Evolutionary conservation across 1,140 invertebrate genomes (phyloP).

Genomic region (Muscidifurax raptorellus): DNA sequence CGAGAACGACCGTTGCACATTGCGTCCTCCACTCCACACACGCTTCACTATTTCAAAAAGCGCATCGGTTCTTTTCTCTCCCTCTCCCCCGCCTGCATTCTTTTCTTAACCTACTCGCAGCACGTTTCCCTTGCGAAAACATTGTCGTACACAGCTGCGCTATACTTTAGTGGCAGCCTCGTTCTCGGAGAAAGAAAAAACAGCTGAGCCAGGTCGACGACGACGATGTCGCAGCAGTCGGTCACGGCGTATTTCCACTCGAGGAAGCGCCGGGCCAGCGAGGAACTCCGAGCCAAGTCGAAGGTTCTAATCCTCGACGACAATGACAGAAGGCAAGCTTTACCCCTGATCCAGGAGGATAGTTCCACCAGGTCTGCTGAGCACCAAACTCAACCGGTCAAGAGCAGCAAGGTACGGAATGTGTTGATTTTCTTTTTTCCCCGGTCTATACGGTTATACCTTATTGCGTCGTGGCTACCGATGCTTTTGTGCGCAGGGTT

Average conservation of each 20-base stretch:
- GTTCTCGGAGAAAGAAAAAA: background rate
- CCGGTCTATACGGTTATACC: background rate
- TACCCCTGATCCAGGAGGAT: background rate
- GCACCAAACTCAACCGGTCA: background rate
- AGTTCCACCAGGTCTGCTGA: background rate
- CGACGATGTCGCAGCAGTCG: conserved; percentile 82
- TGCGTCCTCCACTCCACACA: background rate
- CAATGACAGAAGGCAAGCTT: background rate
- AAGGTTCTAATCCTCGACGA: conserved; percentile 78
- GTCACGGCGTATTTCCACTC: conserved; percentile 82
- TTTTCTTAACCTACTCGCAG: background rate
- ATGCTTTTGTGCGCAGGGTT: background rate
- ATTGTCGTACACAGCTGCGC: background rate
- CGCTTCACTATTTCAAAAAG: background rate
- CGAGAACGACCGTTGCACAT: conserved; percentile 15
- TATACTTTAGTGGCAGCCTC: background rate
- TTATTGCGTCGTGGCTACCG: background rate
- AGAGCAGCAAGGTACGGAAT: background rate
- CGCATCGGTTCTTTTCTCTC: background rate
- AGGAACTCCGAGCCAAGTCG: conserved; percentile 78
- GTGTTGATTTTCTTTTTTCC: background rate
- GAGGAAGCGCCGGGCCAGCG: conserved; percentile 81
- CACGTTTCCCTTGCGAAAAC: background rate
- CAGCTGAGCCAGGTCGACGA: background rate
- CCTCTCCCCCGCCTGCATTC: background rate